A percentile compares a stretch with the other conserved stretches of the same genome.
Conservation (phyloP, 2,113 vertebrate genomes). For the Lagopus muta region DNA sequence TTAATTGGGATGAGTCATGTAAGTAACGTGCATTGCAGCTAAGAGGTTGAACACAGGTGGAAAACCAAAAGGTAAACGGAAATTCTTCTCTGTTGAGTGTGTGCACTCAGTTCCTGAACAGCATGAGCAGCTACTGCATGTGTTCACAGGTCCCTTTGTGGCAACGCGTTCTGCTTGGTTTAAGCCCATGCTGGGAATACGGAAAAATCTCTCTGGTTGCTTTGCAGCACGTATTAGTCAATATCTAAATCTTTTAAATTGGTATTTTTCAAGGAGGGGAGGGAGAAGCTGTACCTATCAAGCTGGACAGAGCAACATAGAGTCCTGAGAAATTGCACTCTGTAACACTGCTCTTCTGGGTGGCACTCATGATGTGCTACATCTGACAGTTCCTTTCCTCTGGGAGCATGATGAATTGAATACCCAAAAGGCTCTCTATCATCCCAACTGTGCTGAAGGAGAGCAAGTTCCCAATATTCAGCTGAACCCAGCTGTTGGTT, state of each 20-base stretch:
- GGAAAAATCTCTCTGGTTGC: background rate
- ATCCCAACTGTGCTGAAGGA: background rate
- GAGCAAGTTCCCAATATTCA: background rate
- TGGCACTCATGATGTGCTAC: background rate
- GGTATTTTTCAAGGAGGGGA: background rate
- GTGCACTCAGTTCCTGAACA: background rate
- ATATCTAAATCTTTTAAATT: background rate
- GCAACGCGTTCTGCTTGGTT: background rate
- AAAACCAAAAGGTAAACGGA: background rate
- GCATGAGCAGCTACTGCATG: conserved; percentile 3
- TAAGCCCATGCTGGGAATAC: background rate
- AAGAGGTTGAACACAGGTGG: background rate
- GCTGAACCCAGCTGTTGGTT: background rate
- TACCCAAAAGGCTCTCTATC: background rate
- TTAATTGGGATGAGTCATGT: conserved; percentile 14
- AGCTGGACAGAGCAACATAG: background rate
- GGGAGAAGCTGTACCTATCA: background rate
- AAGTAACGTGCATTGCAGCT: background rate
- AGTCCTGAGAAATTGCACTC: background rate
- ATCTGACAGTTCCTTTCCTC: background rate
- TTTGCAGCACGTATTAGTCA: background rate
- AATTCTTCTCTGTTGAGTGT: conserved; percentile 58
- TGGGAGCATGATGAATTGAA: background rate
- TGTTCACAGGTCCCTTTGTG: conserved; percentile 4
- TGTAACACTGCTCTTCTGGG: background rate